Conservation (phyloP, 2,113 vertebrate genomes). For the Spizaetus ornatus region DNA sequence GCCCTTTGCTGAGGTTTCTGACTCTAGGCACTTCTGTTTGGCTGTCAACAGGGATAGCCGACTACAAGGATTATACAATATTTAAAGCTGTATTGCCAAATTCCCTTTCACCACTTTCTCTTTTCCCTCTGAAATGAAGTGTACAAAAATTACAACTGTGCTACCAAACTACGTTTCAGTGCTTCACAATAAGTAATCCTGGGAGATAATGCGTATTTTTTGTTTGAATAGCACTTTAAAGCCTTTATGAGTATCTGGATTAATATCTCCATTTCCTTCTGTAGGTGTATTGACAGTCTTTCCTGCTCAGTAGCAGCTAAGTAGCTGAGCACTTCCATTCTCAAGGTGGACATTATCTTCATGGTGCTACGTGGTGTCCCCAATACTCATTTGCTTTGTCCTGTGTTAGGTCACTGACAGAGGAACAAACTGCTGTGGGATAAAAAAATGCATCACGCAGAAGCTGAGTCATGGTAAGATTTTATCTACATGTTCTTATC, state of each 20-base stretch:
- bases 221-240: background rate
- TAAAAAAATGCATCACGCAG: background rate
- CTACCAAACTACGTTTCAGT: background rate
- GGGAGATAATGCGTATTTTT: background rate
- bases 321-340: background rate
- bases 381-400: background rate
- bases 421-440: background rate
- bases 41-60: background rate
- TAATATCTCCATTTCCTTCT: background rate
- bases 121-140: background rate
- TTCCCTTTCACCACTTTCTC: background rate
- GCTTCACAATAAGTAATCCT: background rate
- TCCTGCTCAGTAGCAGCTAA: background rate
- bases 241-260: background rate
- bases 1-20: slow-evolving; percentile 42
- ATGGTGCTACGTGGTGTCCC: background rate
- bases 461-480: background rate
- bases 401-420: background rate
- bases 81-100: slow-evolving; percentile 17
- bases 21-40: background rate
- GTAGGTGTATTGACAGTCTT: background rate
- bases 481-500: background rate
- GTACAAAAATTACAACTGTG: background rate
- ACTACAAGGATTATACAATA: slow-evolving; percentile 24
- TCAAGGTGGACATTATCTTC: background rate